Evolutionary conservation across 2,888 invertebrate genomes (phyloP), one percentile per base, ranked within the genome.

Genomic region (Polyommatus iphigenia): DNA sequence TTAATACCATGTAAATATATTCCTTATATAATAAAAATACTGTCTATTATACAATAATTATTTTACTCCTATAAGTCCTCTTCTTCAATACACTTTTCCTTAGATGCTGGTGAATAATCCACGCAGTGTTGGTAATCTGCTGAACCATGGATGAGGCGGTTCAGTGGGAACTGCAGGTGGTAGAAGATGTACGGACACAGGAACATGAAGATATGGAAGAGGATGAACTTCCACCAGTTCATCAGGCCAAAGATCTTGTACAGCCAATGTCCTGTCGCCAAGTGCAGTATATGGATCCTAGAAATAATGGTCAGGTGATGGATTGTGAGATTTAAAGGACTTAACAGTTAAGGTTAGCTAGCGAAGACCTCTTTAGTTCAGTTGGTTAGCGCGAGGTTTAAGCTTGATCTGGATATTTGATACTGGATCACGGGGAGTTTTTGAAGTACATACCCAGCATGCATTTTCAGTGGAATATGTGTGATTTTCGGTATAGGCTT

Each of bases 211-310:
- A 90, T 78, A 80, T 93, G 92, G 86, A 87, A 91, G 0, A 92
- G 79, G 81, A 89, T 90, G 76, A 92, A 86, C 78, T 95, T 93
- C 87, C 94, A 92, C 94, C 95, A 94, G 81, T 88, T 91, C 89
- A 95, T 89, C 79, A 94, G 83, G 62, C 91, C 91, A 85, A 95
- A 94, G 77, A 95, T 86, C 3, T 90, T 91, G 85, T 95, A 95
- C 4, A 95, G 83, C 95, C 95, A 94, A 46, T 94, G 87, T 71
- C 90, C 84, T 8, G 91, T 85, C 82, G 90, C 82, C 83, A 94
- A 92, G 85, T 92, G 93, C 8, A 95, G 90, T 0, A 88, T 84
- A 81, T 93, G 92, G 82, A 91, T 92, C 1, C 88, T 92, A 91
- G 1, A 81, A 81, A 15, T 1, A 59, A 59, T 54, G 54, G 3